A percentile compares a stretch with the other conserved stretches of the same genome.
Conservation (phyloP, 1,140 invertebrate species). For the Camponotus vicinus region DNA sequence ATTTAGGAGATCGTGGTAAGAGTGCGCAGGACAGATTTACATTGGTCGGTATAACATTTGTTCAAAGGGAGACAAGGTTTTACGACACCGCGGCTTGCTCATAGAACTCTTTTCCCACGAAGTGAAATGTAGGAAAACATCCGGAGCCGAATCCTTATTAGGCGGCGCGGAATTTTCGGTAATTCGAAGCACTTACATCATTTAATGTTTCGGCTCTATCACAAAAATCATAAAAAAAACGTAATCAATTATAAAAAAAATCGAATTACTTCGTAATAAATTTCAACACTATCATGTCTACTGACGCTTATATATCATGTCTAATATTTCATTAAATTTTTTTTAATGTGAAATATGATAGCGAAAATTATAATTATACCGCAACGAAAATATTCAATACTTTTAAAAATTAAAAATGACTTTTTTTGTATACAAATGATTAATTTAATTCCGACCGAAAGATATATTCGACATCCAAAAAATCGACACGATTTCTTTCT, state of each 20-base stretch:
- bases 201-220: neutral
- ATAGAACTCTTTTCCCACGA: constrained; percentile 60
- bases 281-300: neutral
- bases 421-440: neutral
- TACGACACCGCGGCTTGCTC: constrained; percentile 35
- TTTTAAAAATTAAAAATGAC: constrained; percentile 8
- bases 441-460: constrained; percentile 3
- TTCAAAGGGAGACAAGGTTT: constrained; percentile 53
- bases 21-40: constrained; percentile 41
- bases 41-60: constrained; percentile 63
- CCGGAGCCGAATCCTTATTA: constrained; percentile 49
- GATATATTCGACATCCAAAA: neutral
- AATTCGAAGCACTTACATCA: constrained; percentile 33
- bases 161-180: constrained; percentile 38
- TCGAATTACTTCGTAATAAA: neutral
- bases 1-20: constrained; percentile 19
- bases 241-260: neutral
- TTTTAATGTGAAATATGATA: neutral
- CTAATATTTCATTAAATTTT: neutral
- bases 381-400: neutral
- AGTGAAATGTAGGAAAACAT: constrained; percentile 54
- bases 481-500: neutral
- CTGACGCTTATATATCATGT: neutral
- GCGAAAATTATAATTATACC: neutral
- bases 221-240: no score